Percentiles rank a stretch among this genome's conserved stretches.
Conservation (phyloP, 1,140 invertebrate genomes). For the Drosophila cardini region DNA sequence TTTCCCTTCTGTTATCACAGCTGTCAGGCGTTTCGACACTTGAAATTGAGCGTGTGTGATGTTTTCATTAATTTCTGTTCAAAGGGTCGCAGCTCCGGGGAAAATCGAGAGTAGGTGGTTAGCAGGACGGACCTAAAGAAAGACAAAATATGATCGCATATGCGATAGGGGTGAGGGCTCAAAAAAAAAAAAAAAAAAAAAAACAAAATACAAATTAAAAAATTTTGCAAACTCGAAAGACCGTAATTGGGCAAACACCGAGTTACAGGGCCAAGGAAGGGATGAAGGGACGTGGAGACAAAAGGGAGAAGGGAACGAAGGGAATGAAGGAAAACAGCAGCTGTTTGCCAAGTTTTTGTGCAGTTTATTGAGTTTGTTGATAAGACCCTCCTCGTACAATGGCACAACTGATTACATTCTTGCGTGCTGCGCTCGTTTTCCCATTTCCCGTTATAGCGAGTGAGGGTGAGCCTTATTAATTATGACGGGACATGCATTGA, state of each 20-base stretch:
- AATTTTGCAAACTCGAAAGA: conserved; percentile 75
- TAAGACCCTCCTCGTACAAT: conserved; percentile 3
- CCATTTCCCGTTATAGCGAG: conserved; percentile 20
- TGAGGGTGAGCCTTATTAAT: conserved; percentile 74
- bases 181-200: conserved; percentile 16
- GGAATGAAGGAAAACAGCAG: conserved; percentile 54
- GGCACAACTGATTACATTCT: conserved; percentile 71
- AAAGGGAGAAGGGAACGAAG: conserved; percentile 36
- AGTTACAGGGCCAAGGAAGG: conserved; percentile 27
- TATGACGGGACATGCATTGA: conserved; percentile 80
- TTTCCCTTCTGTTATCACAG: conserved; percentile 77
- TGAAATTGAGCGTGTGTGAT: conserved; percentile 76
- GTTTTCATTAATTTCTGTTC: conserved; percentile 58
- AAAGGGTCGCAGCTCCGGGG: conserved; percentile 27
- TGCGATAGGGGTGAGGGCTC: conserved; percentile 35
- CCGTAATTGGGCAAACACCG: conserved; percentile 68
- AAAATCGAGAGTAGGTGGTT: conserved; percentile 40
- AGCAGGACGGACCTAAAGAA: conserved; percentile 25
- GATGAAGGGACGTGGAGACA: conserved; percentile 18
- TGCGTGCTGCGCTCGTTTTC: conserved; percentile 55
- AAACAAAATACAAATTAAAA: conserved; percentile 33
- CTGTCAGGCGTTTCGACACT: conserved; percentile 78
- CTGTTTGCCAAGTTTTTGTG: conserved; percentile 47
- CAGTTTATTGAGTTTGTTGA: conserved; percentile 10
- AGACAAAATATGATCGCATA: conserved; percentile 52